Evolutionary conservation across 2,113 vertebrate genomes (phyloP).

Genomic region (Pelusios castaneus): DNA sequence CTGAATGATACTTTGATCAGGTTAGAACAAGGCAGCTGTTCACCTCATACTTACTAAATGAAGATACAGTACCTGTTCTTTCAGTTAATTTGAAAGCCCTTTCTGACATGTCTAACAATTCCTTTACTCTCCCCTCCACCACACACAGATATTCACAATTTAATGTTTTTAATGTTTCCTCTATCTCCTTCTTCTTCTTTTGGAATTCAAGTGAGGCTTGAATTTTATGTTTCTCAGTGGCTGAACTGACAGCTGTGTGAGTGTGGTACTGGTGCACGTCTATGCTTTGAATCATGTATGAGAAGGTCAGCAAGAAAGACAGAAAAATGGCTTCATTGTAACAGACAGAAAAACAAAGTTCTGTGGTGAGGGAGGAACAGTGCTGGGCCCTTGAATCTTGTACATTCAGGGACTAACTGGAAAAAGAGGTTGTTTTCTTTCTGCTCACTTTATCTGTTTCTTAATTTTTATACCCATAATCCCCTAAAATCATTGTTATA

Average conservation of each 20-base stretch:
- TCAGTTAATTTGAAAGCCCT: not conserved
- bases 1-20: not conserved
- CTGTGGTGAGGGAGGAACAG: not conserved
- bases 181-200: not conserved
- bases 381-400: not conserved
- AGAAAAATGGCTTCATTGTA: not conserved
- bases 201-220: not conserved
- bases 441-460: not conserved
- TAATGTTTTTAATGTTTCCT: not conserved
- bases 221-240: not conserved
- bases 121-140: not conserved
- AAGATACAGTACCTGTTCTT: not conserved
- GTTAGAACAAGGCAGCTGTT: not conserved
- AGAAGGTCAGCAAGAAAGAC: not conserved
- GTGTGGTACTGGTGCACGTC: not conserved
- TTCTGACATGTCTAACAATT: not conserved
- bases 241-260: not conserved
- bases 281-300: not conserved
- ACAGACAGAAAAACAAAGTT: not conserved
- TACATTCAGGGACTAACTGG: not conserved
- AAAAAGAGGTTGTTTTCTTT: not conserved
- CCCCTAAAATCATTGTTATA: not conserved
- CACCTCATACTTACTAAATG: not conserved
- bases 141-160: not conserved
- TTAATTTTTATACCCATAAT: not conserved